These are phyloP conservation scores for Myiopsitta monachus DNA, from an alignment of 2,113 vertebrate genomes.

Conservation along the genomic window DNA sequence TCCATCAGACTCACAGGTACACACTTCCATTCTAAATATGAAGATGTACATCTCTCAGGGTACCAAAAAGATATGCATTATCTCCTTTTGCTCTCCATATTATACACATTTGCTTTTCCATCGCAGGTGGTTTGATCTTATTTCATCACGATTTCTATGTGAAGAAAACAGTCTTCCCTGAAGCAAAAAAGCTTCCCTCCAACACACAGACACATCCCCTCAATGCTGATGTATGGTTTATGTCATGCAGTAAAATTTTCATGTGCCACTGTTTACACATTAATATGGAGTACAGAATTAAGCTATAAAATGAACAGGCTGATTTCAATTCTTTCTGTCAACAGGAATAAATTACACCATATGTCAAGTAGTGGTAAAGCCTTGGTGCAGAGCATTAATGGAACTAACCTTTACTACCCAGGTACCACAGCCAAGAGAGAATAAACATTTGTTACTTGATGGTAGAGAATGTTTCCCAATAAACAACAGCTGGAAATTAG, in stretches of 20 bases:
- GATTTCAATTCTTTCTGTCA: not conserved
- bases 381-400: not conserved
- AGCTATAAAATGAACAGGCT: not conserved
- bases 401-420: not conserved
- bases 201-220: not conserved
- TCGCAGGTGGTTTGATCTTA: not conserved
- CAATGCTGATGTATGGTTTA: not conserved
- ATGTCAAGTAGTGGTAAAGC: not conserved
- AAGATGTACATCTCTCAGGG: not conserved
- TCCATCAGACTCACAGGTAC: not conserved
- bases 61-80: not conserved
- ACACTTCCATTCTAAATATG: not conserved
- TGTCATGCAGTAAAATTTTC: not conserved
- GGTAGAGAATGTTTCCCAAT: not conserved
- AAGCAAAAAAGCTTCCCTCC: not conserved
- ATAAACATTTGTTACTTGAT: not conserved
- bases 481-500: slow-evolving; percentile 14
- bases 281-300: not conserved
- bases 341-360: not conserved
- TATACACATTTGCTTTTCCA: not conserved
- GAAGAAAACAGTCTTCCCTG: not conserved
- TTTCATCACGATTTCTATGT: not conserved
- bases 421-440: not conserved
- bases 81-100: not conserved
- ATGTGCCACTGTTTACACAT: slow-evolving; percentile 1